Evolutionary conservation across 2,797 vertebrate species (phyloP).

Genomic region (Lophura swinhoii): DNA sequence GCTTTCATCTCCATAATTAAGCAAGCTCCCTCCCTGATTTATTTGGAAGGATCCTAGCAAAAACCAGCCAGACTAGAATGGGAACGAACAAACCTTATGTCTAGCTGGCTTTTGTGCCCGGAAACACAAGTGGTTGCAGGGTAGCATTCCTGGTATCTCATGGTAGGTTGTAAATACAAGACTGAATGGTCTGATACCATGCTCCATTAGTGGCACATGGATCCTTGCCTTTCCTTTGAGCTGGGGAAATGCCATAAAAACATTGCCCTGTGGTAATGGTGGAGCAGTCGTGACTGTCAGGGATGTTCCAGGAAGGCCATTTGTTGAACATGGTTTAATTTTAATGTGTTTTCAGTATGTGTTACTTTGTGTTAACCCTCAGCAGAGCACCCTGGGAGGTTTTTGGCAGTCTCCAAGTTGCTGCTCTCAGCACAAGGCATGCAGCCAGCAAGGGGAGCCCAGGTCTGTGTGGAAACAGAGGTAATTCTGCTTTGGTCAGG

Average conservation of each 20-base stretch:
- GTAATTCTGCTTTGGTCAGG: not conserved
- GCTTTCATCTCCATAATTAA: not conserved
- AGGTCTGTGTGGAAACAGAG: accelerated
- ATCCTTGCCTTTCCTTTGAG: not conserved
- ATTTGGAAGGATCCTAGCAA: not conserved
- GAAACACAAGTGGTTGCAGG: not conserved
- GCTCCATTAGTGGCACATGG: accelerated
- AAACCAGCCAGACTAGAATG: not conserved
- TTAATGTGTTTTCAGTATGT: not conserved
- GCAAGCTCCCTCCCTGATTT: not conserved
- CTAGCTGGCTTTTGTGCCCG: not conserved
- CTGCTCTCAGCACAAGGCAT: not conserved
- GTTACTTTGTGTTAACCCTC: not conserved
- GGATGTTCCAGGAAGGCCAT: not conserved
- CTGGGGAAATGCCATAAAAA: not conserved
- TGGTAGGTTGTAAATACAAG: accelerated
- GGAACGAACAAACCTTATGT: not conserved
- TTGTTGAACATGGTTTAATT: not conserved
- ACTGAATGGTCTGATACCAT: not conserved
- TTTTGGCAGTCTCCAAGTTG: not conserved
- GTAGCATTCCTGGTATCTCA: not conserved
- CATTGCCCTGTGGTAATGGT: not conserved
- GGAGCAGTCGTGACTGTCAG: not conserved
- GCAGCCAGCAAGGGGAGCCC: not conserved
- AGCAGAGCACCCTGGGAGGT: not conserved